A percentile compares a stretch with the other conserved stretches of the same genome.
Evolutionary conservation across 2,113 vertebrate genomes (phyloP).

Genomic region (Spheniscus mendiculus): DNA sequence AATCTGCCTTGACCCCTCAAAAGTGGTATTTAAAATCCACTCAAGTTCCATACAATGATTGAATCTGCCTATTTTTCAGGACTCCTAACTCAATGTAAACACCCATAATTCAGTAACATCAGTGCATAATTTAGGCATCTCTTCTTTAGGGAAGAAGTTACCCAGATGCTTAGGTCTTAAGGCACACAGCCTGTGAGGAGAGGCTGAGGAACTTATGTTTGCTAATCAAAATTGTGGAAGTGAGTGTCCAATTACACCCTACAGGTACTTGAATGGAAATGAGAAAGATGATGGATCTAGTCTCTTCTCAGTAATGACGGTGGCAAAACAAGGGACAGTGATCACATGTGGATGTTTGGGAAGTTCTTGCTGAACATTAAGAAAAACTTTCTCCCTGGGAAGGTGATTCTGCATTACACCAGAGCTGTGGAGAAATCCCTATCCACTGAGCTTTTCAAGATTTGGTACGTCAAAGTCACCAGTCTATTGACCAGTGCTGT

Average conservation of each 20-base stretch:
- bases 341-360: not conserved
- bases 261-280: not conserved
- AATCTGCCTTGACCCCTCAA: not conserved
- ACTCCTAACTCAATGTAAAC: not conserved
- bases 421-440: not conserved
- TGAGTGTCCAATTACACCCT: not conserved
- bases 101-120: not conserved
- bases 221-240: not conserved
- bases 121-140: not conserved
- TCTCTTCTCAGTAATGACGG: not conserved
- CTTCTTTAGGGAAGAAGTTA: not conserved
- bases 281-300: not conserved
- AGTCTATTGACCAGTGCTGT: not conserved
- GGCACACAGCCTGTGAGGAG: not conserved
- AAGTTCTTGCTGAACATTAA: not conserved
- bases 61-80: not conserved
- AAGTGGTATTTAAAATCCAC: not conserved
- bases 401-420: not conserved
- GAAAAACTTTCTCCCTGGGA: not conserved
- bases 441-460: not conserved
- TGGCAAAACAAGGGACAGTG: not conserved
- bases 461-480: not conserved
- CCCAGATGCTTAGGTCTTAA: not conserved
- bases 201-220: not conserved
- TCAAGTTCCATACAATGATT: not conserved